Evolutionary conservation across 2,888 invertebrate genomes (phyloP).

Genomic region (Ochlodes sylvanus): DNA sequence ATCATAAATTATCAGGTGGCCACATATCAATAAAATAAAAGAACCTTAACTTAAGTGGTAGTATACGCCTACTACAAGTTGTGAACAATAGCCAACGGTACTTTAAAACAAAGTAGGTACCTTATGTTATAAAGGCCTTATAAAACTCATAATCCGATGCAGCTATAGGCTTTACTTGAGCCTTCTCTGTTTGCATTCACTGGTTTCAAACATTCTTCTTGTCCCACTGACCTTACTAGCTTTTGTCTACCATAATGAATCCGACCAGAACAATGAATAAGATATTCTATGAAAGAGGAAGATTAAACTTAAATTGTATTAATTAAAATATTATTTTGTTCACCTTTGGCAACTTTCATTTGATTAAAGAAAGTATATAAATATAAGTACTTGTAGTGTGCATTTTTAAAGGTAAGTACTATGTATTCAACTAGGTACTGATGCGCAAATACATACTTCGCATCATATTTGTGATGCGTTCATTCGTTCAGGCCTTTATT

Average conservation of each 20-base stretch:
- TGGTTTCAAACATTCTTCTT: slow-evolving; percentile 51
- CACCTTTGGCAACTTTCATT: slow-evolving; percentile 23
- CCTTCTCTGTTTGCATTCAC: slow-evolving; percentile 49
- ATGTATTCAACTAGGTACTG: too few species aligned
- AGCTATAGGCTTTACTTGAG: slow-evolving; percentile 10
- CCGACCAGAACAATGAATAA: slow-evolving; percentile 35
- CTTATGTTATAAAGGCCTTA: background rate
- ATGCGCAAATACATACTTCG: too few species aligned
- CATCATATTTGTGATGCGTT: too few species aligned
- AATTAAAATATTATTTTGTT: slow-evolving; percentile 33
- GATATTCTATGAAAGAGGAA: slow-evolving; percentile 35
- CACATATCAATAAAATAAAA: background rate
- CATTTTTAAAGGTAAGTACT: too few species aligned
- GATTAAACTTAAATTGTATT: slow-evolving; percentile 37
- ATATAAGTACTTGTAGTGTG: background rate
- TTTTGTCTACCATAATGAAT: slow-evolving; percentile 57
- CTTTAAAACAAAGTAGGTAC: background rate
- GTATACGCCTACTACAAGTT: background rate
- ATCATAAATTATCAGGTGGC: background rate
- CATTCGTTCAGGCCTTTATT: too few species aligned
- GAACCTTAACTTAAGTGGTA: background rate
- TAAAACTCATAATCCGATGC: slow-evolving; percentile 2
- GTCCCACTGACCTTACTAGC: slow-evolving; percentile 65
- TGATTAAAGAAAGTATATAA: slow-evolving; percentile 7
- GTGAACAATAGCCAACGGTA: slow-evolving; percentile 4